Evolutionary conservation across 2,797 vertebrate genomes (phyloP), one percentile per base, ranked within the genome.

Genomic region (Gallinago stenura): DNA sequence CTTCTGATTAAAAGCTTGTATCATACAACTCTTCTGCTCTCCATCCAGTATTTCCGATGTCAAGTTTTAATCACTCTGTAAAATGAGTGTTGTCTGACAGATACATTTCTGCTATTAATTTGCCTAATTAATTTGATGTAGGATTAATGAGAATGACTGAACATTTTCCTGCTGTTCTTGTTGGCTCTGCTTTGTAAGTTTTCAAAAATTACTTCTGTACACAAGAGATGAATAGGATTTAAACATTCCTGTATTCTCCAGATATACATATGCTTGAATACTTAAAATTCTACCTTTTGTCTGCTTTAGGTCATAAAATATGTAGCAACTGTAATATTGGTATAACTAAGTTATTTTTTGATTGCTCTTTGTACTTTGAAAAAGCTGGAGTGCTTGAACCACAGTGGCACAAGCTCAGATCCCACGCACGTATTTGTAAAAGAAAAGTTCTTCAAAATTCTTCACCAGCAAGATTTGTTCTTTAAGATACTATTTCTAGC

Each of bases 31-130:
- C 15, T 66, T 86, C 17, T 53, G 20, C 10, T 79, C 37, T 65
- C 12, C 54, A 57, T 70, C 22, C 20, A 35, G 0, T 65, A 80
- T 73, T 96, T 90, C 50, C 45, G 82, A 64, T 25, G 37, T 60
- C 41, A 39, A 71, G 12, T 89, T 89, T 79, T 89, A 87, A 90
- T 87, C 71, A 83, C 33, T 83, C 19, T 46, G 6, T 60, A 70
- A 87, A 90, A 93, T 60, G 12, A 87, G 18, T 90, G 31, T 65
- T 72, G 22, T 65, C 64, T 94, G 77, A 46, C 62, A 96, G 53
- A 64, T 56, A 65, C 9, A 62, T 39, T 87, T 89, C 81, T 86
- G 30, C 41, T 78, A 51, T 46, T 66, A 28, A 84, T 87, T 87
- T 71, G 9, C 48, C 30, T 77, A 60, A 81, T 78, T 75, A 82